Conservation (phyloP, 2,888 invertebrate species). For the Idaea straminata region DNA sequence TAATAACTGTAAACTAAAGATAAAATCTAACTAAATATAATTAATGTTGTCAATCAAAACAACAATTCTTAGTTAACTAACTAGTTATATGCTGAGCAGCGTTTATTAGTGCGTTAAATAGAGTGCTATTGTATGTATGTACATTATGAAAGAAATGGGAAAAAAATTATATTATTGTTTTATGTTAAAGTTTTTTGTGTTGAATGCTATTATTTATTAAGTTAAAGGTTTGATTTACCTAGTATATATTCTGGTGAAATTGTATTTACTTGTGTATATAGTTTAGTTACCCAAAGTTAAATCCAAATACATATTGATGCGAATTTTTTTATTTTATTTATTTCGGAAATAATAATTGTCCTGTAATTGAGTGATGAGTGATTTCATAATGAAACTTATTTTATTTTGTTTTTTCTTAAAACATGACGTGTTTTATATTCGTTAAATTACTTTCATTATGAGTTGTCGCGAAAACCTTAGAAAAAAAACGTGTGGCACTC, state of each 20-base stretch:
- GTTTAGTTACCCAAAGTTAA: slow-evolving; percentile 73
- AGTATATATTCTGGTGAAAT: slow-evolving; percentile 32
- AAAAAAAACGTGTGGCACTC: no score
- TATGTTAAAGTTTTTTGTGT: slow-evolving; percentile 26
- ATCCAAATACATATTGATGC: slow-evolving; percentile 72
- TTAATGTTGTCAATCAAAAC: no score
- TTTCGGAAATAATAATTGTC: no score
- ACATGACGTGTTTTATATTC: no score
- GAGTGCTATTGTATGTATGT: slow-evolving; percentile 58
- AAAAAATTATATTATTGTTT: slow-evolving; percentile 41
- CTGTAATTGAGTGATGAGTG: no score
- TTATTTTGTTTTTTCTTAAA: no score
- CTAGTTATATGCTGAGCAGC: slow-evolving; percentile 15
- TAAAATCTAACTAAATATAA: no score
- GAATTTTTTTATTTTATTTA: slow-evolving; percentile 32
- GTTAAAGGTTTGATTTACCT: slow-evolving; percentile 41
- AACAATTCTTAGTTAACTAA: background rate
- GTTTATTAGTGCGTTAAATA: slow-evolving; percentile 46
- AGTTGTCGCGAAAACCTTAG: no score
- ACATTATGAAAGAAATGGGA: slow-evolving; percentile 58
- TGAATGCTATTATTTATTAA: slow-evolving; percentile 25
- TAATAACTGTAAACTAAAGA: no score
- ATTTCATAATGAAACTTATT: no score
- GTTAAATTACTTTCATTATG: no score
- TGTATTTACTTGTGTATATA: slow-evolving; percentile 69